Evolutionary conservation across 2,797 vertebrate species (phyloP).

Genomic region (Ceyx erithaca): DNA sequence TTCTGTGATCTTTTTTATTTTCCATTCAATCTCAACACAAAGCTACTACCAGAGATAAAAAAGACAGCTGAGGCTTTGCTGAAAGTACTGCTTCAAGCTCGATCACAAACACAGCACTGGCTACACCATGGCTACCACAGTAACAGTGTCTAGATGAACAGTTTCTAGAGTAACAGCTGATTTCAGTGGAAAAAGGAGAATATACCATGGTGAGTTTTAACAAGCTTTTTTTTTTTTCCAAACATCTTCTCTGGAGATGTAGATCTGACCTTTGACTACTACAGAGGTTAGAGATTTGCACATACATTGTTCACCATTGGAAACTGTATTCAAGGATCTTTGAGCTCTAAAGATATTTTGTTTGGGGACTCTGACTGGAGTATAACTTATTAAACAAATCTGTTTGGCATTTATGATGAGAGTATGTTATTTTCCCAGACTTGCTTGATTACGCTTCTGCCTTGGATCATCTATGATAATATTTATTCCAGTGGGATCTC

Average conservation of each 20-base stretch:
- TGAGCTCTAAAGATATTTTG: not conserved
- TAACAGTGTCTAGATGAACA: not conserved
- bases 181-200: not conserved
- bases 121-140: not conserved
- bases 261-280: not conserved
- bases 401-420: not conserved
- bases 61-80: not conserved
- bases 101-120: not conserved
- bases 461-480: not conserved
- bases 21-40: not conserved
- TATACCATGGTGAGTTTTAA: not conserved
- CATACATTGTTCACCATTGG: fast-evolving
- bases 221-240: not conserved
- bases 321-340: not conserved
- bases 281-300: not conserved
- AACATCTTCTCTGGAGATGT: not conserved
- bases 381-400: not conserved
- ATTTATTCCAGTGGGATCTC: conserved; percentile 36
- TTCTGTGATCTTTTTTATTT: not conserved
- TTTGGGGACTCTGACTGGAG: not conserved
- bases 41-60: not conserved
- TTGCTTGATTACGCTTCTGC: not conserved
- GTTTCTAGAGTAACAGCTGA: not conserved
- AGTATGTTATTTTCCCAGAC: not conserved
- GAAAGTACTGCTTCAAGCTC: not conserved